Evolutionary conservation across 2,888 invertebrate species (phyloP), one percentile per base, ranked within the genome.

Genomic region (Drosophila conformis): DNA sequence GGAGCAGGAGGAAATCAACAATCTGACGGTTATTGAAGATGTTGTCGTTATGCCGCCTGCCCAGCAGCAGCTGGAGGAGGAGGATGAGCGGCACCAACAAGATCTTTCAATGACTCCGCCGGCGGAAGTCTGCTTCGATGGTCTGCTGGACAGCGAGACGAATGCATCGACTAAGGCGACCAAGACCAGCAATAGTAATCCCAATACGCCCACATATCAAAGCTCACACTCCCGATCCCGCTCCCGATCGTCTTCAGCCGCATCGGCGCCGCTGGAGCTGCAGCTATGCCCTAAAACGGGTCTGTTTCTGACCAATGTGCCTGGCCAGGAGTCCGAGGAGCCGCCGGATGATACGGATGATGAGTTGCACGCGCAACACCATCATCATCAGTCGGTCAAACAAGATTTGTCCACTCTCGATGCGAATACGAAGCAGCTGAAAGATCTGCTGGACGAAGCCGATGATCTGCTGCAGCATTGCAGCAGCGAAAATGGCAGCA

Each of bases 401-500:
- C 56, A 38, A n/a, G 85, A 78, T 59, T 60, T 68, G 15, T 56
- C 72, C 11, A 83, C 81, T 25, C 79, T 89, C 5, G 92, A 93
- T 74, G 91, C 88, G 3, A 92, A 92, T 65, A 91, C 91, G 27
- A 92, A 92, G 80, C 92, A 93, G 78, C 84, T 93, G 0, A 93
- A 92, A 71, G 92, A 93, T 80, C 82, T 93, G 38, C 76, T 93
- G 5, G 93, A 93, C 54, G 92, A 92, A 64, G 92, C 92, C 7
- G 92, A 93, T 70, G 93, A 93, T 66, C 80, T 93, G 40, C 65
- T 93, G 38, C 92, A 92, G 57, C 90, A 92, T 52, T 93, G 93
- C 74, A 87, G 76, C 56, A 90, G 89, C 52, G 92, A 92, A 42
- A 94, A 95, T 79, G 92, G 91, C 27, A 93, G 92, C 81, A 93